These are phyloP conservation scores for Capra hircus DNA, from an alignment of 2,113 vertebrate genomes.

Conservation along the genomic window DNA sequence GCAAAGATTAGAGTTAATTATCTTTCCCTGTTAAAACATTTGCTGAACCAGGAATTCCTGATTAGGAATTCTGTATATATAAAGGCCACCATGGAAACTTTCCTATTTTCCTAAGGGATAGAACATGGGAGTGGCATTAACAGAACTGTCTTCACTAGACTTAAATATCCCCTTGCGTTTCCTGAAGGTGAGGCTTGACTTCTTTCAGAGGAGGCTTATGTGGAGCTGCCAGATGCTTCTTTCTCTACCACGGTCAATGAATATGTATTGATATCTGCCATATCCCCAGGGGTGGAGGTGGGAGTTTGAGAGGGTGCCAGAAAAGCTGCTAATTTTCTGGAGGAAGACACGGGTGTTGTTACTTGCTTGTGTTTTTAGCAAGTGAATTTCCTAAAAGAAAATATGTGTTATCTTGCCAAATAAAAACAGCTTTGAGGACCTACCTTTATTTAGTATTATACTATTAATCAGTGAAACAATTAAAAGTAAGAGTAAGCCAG, in stretches of 20 bases:
- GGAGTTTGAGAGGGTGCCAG: background rate
- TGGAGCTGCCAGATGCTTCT: background rate
- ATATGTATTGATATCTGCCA: background rate
- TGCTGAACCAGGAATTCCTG: background rate
- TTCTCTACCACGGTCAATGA: background rate
- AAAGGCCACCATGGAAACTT: background rate
- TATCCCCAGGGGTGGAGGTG: background rate
- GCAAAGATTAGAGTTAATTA: background rate
- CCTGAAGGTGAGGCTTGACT: background rate
- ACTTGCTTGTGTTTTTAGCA: slow-evolving; percentile 10
- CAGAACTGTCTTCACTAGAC: background rate
- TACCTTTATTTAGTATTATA: background rate
- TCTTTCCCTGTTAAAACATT: background rate
- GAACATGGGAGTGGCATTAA: background rate
- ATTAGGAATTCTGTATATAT: background rate
- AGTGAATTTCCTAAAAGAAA: slow-evolving; percentile 7
- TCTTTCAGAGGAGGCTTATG: background rate
- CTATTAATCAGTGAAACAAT: background rate
- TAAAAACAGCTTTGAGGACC: background rate
- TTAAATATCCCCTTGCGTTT: background rate
- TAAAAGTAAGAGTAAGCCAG: background rate
- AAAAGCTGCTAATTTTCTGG: slow-evolving; percentile 1
- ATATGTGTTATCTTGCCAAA: background rate
- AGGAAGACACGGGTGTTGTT: background rate
- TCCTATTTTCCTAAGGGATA: background rate